phyloP scores from a whole-genome alignment of 2,113 vertebrate species.

The Rhinichthys klamathensis region DNA sequence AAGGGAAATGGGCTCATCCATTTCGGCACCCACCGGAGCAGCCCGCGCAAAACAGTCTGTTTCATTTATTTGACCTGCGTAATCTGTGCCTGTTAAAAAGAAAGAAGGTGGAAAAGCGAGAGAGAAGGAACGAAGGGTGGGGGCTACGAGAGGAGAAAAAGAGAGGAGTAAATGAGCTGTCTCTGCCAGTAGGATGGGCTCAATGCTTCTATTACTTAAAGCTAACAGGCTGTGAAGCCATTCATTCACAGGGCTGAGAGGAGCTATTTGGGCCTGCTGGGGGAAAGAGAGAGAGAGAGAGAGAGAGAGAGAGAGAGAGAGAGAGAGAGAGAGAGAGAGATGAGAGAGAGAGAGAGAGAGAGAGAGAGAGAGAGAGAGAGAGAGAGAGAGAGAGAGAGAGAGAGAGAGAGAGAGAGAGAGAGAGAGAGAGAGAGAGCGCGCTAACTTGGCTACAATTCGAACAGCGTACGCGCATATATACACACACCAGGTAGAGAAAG shows the following conservation, averaged over 20 bases:
- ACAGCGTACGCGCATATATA: conserved; percentile 64
- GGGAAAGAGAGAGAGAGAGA: conserved; percentile 64
- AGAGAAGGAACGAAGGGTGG: conserved; percentile 21
- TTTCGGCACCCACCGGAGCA: conserved; percentile 93
- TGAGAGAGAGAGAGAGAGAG: conserved; percentile 27
- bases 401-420: conserved; percentile 70
- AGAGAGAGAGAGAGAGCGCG: conserved; percentile 63
- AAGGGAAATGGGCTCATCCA: conserved; percentile 97
- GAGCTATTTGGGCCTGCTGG: conserved; percentile 84
- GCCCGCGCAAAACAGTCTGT: conserved; percentile 92
- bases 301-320: conserved; percentile 15
- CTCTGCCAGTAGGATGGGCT: conserved; percentile 93
- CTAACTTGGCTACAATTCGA: conserved; percentile 70
- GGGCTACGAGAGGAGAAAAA: conserved; percentile 68
- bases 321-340: conserved; percentile 59
- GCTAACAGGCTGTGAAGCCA: conserved; percentile 98
- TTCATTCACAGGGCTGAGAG: conserved; percentile 90
- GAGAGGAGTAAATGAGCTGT: conserved; percentile 96
- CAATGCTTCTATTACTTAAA: conserved; percentile 99
- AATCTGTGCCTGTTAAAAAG: conserved; percentile 86
- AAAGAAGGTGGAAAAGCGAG: conserved; percentile 60
- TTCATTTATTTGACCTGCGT: conserved; percentile 95
- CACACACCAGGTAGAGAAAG: conserved; percentile 81
- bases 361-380: conserved; percentile 19
- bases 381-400: conserved; percentile 67